A percentile compares a stretch with the other conserved stretches of the same genome.
phyloP scores from a whole-genome alignment of 2,797 vertebrate genomes.

The Micrastur ruficollis region DNA sequence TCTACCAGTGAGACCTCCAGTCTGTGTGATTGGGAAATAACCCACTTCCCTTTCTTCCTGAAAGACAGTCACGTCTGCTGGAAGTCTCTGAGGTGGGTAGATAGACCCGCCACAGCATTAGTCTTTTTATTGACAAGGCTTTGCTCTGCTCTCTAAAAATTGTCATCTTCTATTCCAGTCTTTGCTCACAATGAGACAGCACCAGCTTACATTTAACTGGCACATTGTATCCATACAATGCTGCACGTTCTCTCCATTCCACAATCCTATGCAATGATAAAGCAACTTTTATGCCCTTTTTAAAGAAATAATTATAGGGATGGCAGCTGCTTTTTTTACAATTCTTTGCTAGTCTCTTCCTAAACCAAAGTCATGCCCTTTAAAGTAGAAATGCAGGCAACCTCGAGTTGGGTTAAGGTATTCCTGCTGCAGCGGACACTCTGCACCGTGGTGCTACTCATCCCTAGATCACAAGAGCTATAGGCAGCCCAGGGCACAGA shows the following conservation, averaged over 20 bases:
- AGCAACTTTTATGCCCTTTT: background rate
- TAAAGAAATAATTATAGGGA: background rate
- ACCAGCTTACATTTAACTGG: background rate
- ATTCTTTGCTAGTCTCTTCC: background rate
- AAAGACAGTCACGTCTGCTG: background rate
- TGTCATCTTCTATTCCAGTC: background rate
- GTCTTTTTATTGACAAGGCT: background rate
- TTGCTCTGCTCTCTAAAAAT: background rate
- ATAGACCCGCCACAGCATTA: background rate
- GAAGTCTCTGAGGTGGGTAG: background rate
- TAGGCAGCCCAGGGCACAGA: background rate
- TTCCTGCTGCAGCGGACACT: background rate
- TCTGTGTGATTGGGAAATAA: background rate
- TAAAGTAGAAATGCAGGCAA: background rate
- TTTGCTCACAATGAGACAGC: background rate
- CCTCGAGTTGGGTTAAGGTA: background rate
- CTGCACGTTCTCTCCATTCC: background rate
- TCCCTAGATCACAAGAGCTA: background rate
- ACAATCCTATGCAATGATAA: background rate
- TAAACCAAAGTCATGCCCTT: background rate
- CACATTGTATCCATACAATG: accelerated
- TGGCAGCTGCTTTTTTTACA: background rate
- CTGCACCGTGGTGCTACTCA: background rate
- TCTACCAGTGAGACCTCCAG: background rate
- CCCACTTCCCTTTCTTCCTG: background rate